Evolutionary conservation across 2,113 vertebrate species (phyloP).

Genomic region (Psilopogon haemacephalus): DNA sequence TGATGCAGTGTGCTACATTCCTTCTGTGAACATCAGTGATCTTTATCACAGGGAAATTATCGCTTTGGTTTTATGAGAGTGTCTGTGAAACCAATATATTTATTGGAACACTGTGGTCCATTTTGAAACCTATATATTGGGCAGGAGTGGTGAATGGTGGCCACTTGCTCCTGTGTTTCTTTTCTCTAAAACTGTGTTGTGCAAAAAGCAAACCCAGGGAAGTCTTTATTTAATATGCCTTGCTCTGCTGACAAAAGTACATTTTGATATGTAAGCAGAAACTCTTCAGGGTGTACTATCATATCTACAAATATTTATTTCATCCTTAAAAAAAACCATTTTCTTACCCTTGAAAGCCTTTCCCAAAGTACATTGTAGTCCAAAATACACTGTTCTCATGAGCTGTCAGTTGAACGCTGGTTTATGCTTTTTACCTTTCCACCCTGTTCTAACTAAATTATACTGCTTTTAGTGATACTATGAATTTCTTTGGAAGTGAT

Average conservation of each 20-base stretch:
- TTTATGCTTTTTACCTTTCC: background rate
- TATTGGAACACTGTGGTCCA: background rate
- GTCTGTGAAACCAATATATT: background rate
- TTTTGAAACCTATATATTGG: fast-evolving
- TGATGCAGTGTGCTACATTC: background rate
- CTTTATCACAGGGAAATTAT: background rate
- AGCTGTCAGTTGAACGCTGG: constrained; percentile 16
- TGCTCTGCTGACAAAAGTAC: background rate
- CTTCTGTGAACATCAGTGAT: background rate
- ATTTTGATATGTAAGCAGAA: background rate
- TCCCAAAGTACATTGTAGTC: background rate
- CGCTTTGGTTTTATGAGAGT: too few relatives aligned
- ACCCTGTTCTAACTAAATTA: background rate
- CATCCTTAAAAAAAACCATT: background rate
- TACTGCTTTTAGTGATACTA: background rate
- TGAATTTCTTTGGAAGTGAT: background rate
- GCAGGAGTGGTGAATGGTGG: background rate
- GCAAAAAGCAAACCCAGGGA: background rate
- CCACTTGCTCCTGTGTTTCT: background rate
- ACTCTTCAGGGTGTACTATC: background rate
- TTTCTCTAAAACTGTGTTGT: background rate
- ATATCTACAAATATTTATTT: constrained; percentile 9
- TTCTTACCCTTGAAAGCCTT: background rate
- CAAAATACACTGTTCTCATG: background rate
- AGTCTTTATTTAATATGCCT: background rate